Evolutionary conservation across 2,888 invertebrate species (phyloP).

Genomic region (Stenoptilia bipunctidactyla): DNA sequence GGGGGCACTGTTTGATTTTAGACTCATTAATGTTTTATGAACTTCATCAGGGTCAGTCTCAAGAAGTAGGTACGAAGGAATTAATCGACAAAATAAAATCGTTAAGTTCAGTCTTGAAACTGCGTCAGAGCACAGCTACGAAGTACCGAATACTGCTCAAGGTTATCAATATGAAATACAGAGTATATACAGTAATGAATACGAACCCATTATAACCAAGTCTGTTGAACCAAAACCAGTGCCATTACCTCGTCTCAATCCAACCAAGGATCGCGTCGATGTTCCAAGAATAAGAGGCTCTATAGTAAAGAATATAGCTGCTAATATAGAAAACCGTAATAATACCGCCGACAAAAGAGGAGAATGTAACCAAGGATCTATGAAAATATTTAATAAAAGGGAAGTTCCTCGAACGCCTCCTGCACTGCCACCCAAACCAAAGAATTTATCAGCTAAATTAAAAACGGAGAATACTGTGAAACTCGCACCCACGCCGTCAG

Average conservation of each 20-base stretch:
- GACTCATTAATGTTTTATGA: no score
- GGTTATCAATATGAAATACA: conserved; percentile 69
- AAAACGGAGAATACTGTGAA: conserved; percentile 66
- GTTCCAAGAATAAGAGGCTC: conserved; percentile 61
- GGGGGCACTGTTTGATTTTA: no score
- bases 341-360: conserved; percentile 57
- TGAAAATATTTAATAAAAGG: conserved; percentile 62
- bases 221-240: conserved; percentile 37
- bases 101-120: conserved; percentile 66
- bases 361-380: conserved; percentile 47
- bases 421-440: conserved; percentile 84
- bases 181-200: conserved; percentile 82
- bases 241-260: conserved; percentile 36
- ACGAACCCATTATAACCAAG: conserved; percentile 77
- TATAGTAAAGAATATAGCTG: conserved; percentile 63
- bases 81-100: conserved; percentile 61
- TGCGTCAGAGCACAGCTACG: conserved; percentile 72
- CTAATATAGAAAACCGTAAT: conserved; percentile 57
- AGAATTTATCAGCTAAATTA: conserved; percentile 77
- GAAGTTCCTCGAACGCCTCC: conserved; percentile 78
- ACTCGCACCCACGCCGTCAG: conserved; percentile 51
- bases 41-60: no score
- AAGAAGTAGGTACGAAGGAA: no score
- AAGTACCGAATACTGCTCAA: conserved; percentile 70
- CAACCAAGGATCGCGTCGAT: conserved; percentile 33